phyloP scores from a whole-genome alignment of 1,140 invertebrate genomes.

The Drosophila elegans region DNA sequence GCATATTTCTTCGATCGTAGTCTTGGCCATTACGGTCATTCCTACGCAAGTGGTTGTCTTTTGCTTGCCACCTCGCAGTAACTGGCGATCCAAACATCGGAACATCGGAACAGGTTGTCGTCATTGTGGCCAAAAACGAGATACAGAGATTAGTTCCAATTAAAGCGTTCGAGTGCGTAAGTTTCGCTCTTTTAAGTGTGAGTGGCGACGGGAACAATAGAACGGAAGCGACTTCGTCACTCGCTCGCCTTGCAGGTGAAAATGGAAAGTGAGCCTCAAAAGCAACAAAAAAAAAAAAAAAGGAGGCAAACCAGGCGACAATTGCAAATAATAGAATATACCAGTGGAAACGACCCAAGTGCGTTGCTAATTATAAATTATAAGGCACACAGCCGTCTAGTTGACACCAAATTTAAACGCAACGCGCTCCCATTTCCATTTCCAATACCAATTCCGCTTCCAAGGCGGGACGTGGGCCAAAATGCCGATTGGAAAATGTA shows the following conservation, averaged over 20 bases:
- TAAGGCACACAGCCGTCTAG: slow-evolving; percentile 40
- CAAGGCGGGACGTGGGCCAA: slow-evolving; percentile 37
- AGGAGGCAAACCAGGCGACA: slow-evolving; percentile 38
- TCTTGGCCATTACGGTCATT: slow-evolving; percentile 91
- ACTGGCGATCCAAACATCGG: slow-evolving; percentile 44
- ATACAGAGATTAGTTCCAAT: slow-evolving; percentile 78
- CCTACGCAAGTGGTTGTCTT: slow-evolving; percentile 85
- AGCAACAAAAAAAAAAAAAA: slow-evolving; percentile 45
- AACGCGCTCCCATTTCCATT: slow-evolving; percentile 53
- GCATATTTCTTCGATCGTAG: slow-evolving; percentile 94
- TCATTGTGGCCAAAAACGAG: slow-evolving; percentile 79
- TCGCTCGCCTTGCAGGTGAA: slow-evolving; percentile 67
- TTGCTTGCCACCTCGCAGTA: slow-evolving; percentile 85
- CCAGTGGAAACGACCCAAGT: slow-evolving; percentile 75
- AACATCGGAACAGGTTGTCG: slow-evolving; percentile 71
- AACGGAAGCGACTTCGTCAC: slow-evolving; percentile 78
- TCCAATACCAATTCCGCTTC: slow-evolving; percentile 58
- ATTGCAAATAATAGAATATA: slow-evolving; percentile 67
- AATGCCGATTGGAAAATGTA: slow-evolving; percentile 66
- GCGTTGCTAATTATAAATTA: slow-evolving; percentile 63
- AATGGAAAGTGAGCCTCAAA: slow-evolving; percentile 73
- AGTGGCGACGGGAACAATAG: slow-evolving; percentile 65
- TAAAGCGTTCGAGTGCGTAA: slow-evolving; percentile 72
- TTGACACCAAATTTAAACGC: slow-evolving; percentile 68
- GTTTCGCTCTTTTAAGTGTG: slow-evolving; percentile 29